A percentile compares a stretch with the other conserved stretches of the same genome.
These are phyloP conservation scores for Thalassarche chlororhynchos DNA, from an alignment of 2,113 vertebrate species.

Conservation along the genomic window DNA sequence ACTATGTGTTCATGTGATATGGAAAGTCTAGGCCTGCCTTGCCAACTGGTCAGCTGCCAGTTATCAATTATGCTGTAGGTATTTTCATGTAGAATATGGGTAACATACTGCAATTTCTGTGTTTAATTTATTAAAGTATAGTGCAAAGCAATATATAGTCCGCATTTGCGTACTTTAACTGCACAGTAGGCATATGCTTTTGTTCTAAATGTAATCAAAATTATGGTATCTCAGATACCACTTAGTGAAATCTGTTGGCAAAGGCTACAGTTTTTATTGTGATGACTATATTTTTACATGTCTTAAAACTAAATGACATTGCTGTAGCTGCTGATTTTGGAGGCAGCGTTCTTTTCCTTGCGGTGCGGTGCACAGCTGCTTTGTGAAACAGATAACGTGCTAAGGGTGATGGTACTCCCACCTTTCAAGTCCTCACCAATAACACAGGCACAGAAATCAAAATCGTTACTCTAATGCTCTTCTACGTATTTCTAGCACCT, in stretches of 20 bases:
- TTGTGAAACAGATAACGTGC: background rate
- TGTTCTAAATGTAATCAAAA: constrained; percentile 62
- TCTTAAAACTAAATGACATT: background rate
- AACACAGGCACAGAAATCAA: background rate
- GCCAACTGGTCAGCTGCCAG: constrained; percentile 59
- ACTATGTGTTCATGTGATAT: background rate
- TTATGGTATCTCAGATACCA: constrained; percentile 45
- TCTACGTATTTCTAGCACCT: background rate
- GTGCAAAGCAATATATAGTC: constrained; percentile 21
- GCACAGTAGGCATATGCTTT: constrained; percentile 62
- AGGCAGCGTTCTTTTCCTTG: background rate
- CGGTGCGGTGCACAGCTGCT: background rate
- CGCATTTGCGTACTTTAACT: constrained; percentile 15
- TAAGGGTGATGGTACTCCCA: background rate
- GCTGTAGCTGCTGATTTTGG: background rate
- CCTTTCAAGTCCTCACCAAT: background rate
- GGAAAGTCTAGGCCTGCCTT: constrained; percentile 5
- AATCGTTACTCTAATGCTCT: background rate
- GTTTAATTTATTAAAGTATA: constrained; percentile 55
- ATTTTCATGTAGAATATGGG: constrained; percentile 45
- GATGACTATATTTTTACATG: constrained; percentile 29
- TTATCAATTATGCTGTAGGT: constrained; percentile 45
- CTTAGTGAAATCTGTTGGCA: constrained; percentile 60
- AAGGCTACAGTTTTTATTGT: constrained; percentile 2
- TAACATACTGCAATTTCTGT: constrained; percentile 49